phyloP scores from a whole-genome alignment of 2,113 vertebrate genomes.

The Urocolius indicus region DNA sequence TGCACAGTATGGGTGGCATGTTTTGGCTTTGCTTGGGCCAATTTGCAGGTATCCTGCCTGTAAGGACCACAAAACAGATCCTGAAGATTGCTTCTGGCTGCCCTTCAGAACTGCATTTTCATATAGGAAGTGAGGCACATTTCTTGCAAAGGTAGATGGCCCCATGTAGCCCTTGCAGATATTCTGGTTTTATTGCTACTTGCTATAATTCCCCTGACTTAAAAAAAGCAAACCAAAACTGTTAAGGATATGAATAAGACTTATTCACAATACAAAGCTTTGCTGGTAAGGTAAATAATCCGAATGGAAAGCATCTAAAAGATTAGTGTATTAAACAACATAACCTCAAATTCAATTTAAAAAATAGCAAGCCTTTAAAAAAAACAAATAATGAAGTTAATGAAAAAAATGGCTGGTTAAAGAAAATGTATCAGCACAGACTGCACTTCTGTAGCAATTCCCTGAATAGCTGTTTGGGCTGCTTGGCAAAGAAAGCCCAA shows the following conservation, averaged over 20 bases:
- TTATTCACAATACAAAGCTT: not conserved
- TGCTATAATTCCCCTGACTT: not conserved
- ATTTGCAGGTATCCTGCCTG: not conserved
- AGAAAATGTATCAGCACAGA: slow-evolving; percentile 23
- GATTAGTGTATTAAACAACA: not conserved
- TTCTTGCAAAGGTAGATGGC: rapidly evolving
- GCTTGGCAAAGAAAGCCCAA: not conserved
- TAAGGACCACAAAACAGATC: not conserved
- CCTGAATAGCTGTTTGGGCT: not conserved
- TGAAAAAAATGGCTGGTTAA: not conserved
- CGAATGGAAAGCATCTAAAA: not conserved
- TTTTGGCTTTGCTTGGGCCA: not conserved
- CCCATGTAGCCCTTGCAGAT: not conserved
- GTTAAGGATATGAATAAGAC: not conserved
- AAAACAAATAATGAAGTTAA: not conserved
- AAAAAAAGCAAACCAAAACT: not conserved
- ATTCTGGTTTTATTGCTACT: not conserved
- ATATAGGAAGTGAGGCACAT: rapidly evolving
- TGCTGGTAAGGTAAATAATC: not conserved
- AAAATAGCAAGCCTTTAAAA: not conserved
- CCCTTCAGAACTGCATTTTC: not conserved
- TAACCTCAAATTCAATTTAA: not conserved
- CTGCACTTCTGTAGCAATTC: slow-evolving; percentile 5
- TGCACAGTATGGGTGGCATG: not conserved
- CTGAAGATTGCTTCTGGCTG: not conserved